Evolutionary conservation across 2,888 invertebrate genomes (phyloP).

Genomic region (Axea sp.): DNA sequence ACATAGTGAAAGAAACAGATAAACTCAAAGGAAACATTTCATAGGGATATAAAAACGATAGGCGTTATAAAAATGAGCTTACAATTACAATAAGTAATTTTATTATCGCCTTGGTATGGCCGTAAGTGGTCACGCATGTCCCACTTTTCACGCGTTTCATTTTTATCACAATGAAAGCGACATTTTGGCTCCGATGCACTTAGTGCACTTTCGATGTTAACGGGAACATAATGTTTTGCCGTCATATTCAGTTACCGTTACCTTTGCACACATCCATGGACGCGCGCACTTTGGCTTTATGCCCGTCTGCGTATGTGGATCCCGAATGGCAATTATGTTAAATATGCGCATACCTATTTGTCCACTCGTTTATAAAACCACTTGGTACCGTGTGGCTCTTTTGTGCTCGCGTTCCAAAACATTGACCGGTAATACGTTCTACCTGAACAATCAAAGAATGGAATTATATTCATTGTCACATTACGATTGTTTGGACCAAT

Average conservation of each 20-base stretch:
- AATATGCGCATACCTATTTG: slow-evolving; percentile 67
- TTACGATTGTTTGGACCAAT: background rate
- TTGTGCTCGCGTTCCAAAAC: slow-evolving; percentile 37
- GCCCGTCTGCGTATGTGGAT: slow-evolving; percentile 68
- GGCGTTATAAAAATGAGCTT: background rate
- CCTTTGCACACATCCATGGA: slow-evolving; percentile 26
- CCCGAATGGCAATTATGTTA: slow-evolving; percentile 65
- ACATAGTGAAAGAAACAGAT: background rate
- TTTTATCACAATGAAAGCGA: slow-evolving; percentile 57
- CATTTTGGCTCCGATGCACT: slow-evolving; percentile 47
- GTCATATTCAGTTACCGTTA: slow-evolving; percentile 67
- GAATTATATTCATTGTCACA: slow-evolving; percentile 4
- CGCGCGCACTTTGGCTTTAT: slow-evolving; percentile 69
- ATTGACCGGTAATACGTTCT: slow-evolving; percentile 15
- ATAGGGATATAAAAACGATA: no score
- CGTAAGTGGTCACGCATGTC: background rate
- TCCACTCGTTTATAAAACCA: slow-evolving; percentile 64
- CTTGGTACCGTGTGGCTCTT: slow-evolving; percentile 16
- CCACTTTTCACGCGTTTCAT: slow-evolving; percentile 38
- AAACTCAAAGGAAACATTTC: no score
- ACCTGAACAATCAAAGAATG: slow-evolving; percentile 11
- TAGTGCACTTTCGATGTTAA: slow-evolving; percentile 57
- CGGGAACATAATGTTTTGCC: slow-evolving; percentile 54
- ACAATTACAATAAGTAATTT: background rate
- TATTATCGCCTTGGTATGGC: background rate